Percentiles rank a stretch among this genome's conserved stretches.
Conservation (phyloP, 2,888 invertebrate species). For the Halictus quadricinctus region DNA sequence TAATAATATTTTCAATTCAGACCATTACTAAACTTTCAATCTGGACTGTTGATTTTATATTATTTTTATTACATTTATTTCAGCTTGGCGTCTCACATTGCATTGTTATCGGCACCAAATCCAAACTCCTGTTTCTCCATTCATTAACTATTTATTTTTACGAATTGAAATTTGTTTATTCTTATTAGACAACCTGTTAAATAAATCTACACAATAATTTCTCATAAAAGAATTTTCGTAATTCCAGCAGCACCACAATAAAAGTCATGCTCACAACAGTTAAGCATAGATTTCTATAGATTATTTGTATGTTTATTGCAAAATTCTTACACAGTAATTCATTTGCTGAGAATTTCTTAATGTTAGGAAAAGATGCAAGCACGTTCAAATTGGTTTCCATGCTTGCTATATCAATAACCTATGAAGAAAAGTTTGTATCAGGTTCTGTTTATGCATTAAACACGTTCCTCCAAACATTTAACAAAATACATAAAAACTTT, state of each 20-base stretch:
- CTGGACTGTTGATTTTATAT: background rate
- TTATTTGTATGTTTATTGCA: background rate
- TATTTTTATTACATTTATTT: background rate
- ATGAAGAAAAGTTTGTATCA: background rate
- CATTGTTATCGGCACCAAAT: background rate
- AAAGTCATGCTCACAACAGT: background rate
- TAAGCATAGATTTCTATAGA: background rate
- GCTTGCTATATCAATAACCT: background rate
- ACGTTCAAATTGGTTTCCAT: background rate
- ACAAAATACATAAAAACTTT: background rate
- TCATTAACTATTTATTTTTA: background rate
- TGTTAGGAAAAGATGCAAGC: background rate
- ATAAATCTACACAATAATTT: background rate
- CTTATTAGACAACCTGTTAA: background rate
- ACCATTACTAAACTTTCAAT: background rate
- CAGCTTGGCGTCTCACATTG: background rate
- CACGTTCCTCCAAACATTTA: background rate
- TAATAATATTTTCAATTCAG: background rate
- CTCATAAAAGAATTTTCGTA: background rate
- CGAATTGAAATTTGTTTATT: too few relatives aligned
- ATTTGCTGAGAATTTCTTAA: background rate
- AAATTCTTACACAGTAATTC: background rate
- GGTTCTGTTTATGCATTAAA: background rate
- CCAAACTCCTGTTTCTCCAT: background rate
- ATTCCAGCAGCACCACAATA: background rate